Conservation (phyloP, 2,113 vertebrate genomes). For the Nothoprocta pentlandii region DNA sequence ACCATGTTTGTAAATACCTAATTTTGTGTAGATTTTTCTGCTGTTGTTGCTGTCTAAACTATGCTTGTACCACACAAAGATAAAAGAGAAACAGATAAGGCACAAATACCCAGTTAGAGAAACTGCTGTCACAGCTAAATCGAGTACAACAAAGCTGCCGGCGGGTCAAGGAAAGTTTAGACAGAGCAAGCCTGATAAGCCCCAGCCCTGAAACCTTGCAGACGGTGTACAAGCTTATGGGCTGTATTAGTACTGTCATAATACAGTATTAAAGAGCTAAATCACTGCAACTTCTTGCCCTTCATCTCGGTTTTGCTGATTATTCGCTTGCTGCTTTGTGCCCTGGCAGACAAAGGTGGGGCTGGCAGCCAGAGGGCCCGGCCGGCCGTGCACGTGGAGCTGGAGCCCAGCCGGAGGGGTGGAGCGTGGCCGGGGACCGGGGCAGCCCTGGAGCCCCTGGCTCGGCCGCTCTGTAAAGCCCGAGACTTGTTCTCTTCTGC, state of each 20-base stretch:
- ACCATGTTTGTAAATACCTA: neutral
- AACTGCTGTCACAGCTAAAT: conserved; percentile 14
- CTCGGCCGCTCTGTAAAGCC: conserved; percentile 12
- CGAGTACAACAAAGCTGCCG: neutral
- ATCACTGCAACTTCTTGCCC: neutral
- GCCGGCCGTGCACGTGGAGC: neutral
- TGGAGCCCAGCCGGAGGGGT: conserved; percentile 28
- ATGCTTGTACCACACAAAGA: neutral
- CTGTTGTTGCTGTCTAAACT: neutral
- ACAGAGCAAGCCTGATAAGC: neutral
- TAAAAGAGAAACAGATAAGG: conserved; percentile 10
- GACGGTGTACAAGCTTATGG: neutral
- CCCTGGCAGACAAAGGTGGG: neutral
- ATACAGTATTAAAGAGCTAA: neutral
- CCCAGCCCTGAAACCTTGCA: neutral
- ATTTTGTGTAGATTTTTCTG: neutral
- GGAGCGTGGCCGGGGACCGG: conserved; percentile 1
- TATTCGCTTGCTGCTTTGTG: neutral
- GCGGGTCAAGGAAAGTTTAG: conserved; percentile 46
- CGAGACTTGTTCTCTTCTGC: neutral
- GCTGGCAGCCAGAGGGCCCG: neutral
- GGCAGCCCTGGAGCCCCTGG: conserved; percentile 43
- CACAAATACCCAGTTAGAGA: neutral
- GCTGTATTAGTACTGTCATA: neutral
- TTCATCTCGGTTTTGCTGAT: neutral